phyloP scores from a whole-genome alignment of 2,888 invertebrate species.

The Omphaloscelis lunosa region DNA sequence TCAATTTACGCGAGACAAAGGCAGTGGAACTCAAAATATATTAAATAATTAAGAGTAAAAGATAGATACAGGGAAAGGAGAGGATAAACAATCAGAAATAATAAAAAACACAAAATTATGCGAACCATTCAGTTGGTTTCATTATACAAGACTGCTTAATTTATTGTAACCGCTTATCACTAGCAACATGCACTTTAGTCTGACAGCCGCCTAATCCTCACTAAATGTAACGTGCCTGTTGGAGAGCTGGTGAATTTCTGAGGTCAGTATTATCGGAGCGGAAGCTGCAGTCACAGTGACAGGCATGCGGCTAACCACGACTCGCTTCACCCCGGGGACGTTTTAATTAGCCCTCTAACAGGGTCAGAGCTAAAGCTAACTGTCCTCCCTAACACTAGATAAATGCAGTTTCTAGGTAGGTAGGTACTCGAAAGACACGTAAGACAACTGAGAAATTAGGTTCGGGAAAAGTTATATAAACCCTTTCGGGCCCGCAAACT shows the following conservation, averaged over 20 bases:
- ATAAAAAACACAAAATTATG: neutral
- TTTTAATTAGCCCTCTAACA: conserved; percentile 72
- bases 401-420: conserved; percentile 28
- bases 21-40: neutral
- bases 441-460: conserved; percentile 28
- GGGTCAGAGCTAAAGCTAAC: conserved; percentile 35
- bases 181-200: conserved; percentile 24
- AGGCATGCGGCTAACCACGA: conserved; percentile 66
- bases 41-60: neutral
- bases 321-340: conserved; percentile 61
- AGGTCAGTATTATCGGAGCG: conserved; percentile 56
- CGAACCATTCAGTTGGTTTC: neutral
- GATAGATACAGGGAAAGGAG: no score
- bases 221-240: conserved; percentile 48
- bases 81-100: neutral
- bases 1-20: neutral
- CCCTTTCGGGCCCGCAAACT: conserved; percentile 6
- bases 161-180: conserved; percentile 38
- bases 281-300: conserved; percentile 67
- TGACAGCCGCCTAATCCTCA: conserved; percentile 41
- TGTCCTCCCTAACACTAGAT: conserved; percentile 10
- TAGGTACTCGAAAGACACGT: conserved; percentile 14
- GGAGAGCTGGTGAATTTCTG: conserved; percentile 48
- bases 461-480: conserved; percentile 7
- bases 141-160: conserved; percentile 4